These are phyloP conservation scores for Pardosa pseudoannulata DNA, from an alignment of 2,888 invertebrate species.

Conservation along the genomic window DNA sequence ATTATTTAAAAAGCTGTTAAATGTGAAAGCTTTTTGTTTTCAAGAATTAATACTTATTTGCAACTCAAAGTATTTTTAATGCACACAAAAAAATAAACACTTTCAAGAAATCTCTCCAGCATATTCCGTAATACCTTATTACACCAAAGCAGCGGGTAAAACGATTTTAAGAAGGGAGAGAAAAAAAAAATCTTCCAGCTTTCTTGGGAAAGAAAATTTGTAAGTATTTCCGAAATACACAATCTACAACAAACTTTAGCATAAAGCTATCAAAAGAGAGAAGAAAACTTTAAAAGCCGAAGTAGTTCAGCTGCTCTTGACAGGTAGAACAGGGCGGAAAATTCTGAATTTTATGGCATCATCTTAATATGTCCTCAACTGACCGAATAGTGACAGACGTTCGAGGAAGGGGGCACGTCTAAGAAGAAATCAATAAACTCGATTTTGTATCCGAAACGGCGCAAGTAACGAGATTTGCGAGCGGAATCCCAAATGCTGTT, in stretches of 20 bases:
- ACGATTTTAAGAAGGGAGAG: too few species aligned
- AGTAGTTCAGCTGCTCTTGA: slow-evolving; percentile 10
- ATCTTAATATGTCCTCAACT: slow-evolving; percentile 19
- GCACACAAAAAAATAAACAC: too few species aligned
- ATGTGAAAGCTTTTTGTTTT: too few species aligned
- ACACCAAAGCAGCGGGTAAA: too few species aligned
- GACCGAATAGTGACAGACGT: slow-evolving; percentile 19
- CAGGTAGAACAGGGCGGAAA: slow-evolving; percentile 7
- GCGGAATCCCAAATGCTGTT: slow-evolving; percentile 10
- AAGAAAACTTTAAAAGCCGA: slow-evolving; percentile 9
- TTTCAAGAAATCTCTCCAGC: too few species aligned
- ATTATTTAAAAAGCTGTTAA: too few species aligned
- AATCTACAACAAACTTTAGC: slow-evolving; percentile 7
- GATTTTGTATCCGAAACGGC: slow-evolving; percentile 19
- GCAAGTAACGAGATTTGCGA: slow-evolving; percentile 15
- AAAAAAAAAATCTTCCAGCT: too few species aligned
- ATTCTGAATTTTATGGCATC: slow-evolving; percentile 17
- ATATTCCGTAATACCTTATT: too few species aligned
- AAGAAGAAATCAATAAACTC: slow-evolving; percentile 19
- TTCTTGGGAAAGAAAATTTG: background rate
- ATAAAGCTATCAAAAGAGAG: background rate
- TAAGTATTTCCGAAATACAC: background rate
- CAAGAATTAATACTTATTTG: too few species aligned
- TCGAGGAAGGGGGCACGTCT: slow-evolving; percentile 13
- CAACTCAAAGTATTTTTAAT: too few species aligned